Evolutionary conservation across 1,140 invertebrate genomes (phyloP), one percentile per base, ranked within the genome.

Genomic region (Eurosta solidaginis): DNA sequence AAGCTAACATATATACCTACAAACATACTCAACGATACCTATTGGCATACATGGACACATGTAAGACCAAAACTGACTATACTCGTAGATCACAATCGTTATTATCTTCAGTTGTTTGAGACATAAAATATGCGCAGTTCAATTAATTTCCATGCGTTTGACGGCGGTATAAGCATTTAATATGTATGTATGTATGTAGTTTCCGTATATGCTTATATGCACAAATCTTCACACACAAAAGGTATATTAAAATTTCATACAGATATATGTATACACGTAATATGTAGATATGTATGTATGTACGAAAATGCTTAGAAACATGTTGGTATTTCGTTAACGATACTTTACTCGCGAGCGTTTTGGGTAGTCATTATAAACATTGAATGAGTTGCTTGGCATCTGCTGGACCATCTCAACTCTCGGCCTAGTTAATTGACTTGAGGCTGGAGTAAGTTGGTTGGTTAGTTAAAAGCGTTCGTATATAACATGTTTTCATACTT

Each of bases 381-480:
- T 40, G 59, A 36, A 68, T 68, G 59, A 40, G 59, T 68, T 68
- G 59, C 59, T 68, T 40, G 59, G 33, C 59, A 68, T 68, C 59
- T 40, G 33, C 33, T 42, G 59, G 29, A 20, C 59, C 22, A 22
- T n/a, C 59, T 36, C 59, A 68, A 68, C 59, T 68, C 59, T 68
- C 59, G 59, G 59, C 59, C 59, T 68, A 68, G 59, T 68, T 68
- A 68, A 68, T 68, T 68, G 59, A 68, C 59, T 68, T 68, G 59
- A 29, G 59, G 59, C 59, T 22, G 36, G 59, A n/a, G 59, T 68
- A 29, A 68, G 33, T 68, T 68, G 33, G 33, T 42, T 68, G 59
- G 59, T 33, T 17, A 40, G 29, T n/a, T 29, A 10, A 10, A 10
- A 5, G 27, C 25, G 3, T 17, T 17, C 45, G 45, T 49, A 17